These are phyloP conservation scores for Lasiurus cinereus DNA, from an alignment of 2,113 vertebrate genomes.

Conservation along the genomic window DNA sequence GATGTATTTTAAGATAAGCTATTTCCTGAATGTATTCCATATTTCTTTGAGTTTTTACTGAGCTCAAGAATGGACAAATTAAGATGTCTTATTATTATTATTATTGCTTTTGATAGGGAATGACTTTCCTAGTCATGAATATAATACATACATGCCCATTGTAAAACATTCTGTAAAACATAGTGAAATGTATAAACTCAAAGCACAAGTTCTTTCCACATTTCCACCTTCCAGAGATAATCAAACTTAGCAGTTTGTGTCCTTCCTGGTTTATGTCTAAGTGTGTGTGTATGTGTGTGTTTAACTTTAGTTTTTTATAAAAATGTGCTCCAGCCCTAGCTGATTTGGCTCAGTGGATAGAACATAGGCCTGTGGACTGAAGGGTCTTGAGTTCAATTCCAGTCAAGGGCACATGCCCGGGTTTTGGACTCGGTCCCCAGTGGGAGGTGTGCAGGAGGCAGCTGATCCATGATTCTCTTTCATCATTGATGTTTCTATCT, in stretches of 20 bases:
- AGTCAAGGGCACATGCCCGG: too few species aligned
- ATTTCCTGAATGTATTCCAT: slow-evolving; percentile 6
- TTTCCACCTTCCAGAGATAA: not conserved
- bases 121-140: slow-evolving; percentile 15
- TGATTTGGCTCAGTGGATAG: too few species aligned
- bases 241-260: not conserved
- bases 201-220: not conserved
- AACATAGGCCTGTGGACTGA: too few species aligned
- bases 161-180: not conserved
- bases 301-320: slow-evolving; percentile 22
- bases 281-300: not conserved
- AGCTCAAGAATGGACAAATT: not conserved
- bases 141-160: not conserved
- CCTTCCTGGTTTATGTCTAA: slow-evolving; percentile 1
- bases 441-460: too few species aligned
- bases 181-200: not conserved
- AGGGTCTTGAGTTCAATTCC: too few species aligned
- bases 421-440: too few species aligned
- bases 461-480: too few species aligned
- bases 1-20: slow-evolving; percentile 36
- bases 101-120: slow-evolving; percentile 2
- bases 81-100: not conserved
- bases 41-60: slow-evolving; percentile 10
- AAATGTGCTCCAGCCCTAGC: not conserved
- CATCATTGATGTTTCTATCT: too few species aligned